Conservation (phyloP, 53 echinoderm and acorn worm genomes). For the Luidia sarsii region DNA sequence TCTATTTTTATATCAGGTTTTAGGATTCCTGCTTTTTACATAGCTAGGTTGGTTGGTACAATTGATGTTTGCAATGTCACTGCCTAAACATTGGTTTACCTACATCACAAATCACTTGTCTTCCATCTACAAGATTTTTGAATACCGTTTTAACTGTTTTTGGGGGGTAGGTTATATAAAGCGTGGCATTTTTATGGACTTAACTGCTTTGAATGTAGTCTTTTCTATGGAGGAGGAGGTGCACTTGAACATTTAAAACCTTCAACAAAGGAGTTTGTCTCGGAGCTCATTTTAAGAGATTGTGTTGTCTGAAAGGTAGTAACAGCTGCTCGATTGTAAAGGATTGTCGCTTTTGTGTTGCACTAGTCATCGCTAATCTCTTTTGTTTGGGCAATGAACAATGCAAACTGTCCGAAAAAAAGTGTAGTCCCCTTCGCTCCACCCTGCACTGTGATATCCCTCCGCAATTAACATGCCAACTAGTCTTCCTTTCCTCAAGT, state of each 20-base stretch:
- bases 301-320: no score
- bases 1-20: conserved; percentile 35
- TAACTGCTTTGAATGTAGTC: not conserved
- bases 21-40: not conserved
- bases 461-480: no score
- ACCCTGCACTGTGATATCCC: no score
- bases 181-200: not conserved
- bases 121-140: conserved; percentile 21
- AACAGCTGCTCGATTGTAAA: no score
- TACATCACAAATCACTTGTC: conserved; percentile 23
- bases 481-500: no score
- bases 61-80: conserved; percentile 3
- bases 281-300: no score
- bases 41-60: no score
- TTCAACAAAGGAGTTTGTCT: not conserved
- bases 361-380: no score
- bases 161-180: not conserved
- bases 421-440: no score
- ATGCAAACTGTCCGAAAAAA: no score
- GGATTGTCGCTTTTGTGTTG: no score
- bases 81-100: not conserved
- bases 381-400: no score
- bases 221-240: not conserved
- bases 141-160: not conserved
- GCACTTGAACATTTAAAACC: not conserved